A percentile compares a stretch with the other conserved stretches of the same genome.
Conservation (phyloP, 2,888 invertebrate species). For the Epinotia bilunana region DNA sequence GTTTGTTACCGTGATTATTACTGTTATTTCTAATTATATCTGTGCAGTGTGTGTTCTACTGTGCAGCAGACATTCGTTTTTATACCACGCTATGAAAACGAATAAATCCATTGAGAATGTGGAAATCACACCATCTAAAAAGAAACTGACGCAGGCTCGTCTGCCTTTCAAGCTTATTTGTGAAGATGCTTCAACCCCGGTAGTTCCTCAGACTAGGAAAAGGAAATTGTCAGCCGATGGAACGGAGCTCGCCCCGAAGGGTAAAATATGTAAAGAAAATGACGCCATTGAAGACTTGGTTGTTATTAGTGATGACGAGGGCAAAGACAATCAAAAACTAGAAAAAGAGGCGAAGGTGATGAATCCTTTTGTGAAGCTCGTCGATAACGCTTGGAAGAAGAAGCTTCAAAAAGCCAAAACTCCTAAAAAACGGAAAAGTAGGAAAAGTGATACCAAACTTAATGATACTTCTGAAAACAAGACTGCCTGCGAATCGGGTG, state of each 20-base stretch:
- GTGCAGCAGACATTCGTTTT: conserved; percentile 33
- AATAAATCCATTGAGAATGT: conserved; percentile 68
- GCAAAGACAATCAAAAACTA: conserved; percentile 55
- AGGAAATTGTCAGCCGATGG: conserved; percentile 75
- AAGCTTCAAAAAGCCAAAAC: conserved; percentile 65
- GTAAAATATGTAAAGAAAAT: conserved; percentile 75
- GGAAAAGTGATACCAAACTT: conserved; percentile 49
- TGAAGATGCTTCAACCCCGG: conserved; percentile 69
- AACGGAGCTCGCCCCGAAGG: conserved; percentile 68
- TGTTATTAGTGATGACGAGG: conserved; percentile 76
- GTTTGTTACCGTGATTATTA: conserved; percentile 34
- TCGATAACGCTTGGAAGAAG: conserved; percentile 74
- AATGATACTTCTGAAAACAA: conserved; percentile 50
- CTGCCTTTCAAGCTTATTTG: conserved; percentile 85
- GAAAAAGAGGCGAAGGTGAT: conserved; percentile 57
- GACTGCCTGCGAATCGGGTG: conserved; percentile 48
- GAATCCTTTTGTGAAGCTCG: conserved; percentile 76
- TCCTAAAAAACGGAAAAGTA: conserved; percentile 62
- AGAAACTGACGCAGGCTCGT: conserved; percentile 86
- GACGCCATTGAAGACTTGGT: conserved; percentile 62
- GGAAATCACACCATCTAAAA: conserved; percentile 78
- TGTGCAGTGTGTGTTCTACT: conserved; percentile 37
- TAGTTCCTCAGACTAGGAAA: conserved; percentile 68
- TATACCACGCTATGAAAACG: conserved; percentile 68
- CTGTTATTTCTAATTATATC: conserved; percentile 47